These are phyloP conservation scores for Plemyria rubiginata DNA, from an alignment of 2,888 invertebrate genomes.

Conservation along the genomic window DNA sequence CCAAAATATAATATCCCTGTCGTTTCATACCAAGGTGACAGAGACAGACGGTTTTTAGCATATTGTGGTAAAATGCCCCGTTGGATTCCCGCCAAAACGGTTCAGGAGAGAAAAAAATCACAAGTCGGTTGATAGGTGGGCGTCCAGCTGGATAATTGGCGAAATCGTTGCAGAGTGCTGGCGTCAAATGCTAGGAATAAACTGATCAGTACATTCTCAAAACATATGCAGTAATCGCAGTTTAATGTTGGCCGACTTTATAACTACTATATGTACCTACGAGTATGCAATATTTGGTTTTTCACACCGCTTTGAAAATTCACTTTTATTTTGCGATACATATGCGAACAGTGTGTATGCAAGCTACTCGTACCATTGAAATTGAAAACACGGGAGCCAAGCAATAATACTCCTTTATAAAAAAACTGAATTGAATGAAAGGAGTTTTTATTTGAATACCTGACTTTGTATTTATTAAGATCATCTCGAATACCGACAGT, in stretches of 20 bases:
- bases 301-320: too few relatives aligned
- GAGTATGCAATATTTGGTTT: too few relatives aligned
- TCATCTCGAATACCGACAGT: neutral
- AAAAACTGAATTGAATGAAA: too few relatives aligned
- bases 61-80: conserved; percentile 33
- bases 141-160: conserved; percentile 37
- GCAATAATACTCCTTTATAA: too few relatives aligned
- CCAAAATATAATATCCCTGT: conserved; percentile 30
- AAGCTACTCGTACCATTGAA: too few relatives aligned
- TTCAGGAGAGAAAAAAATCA: conserved; percentile 33
- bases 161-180: conserved; percentile 36
- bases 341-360: too few relatives aligned
- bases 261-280: too few relatives aligned
- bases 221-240: too few relatives aligned
- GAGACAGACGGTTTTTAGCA: conserved; percentile 34
- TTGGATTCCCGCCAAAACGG: conserved; percentile 42
- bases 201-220: conserved; percentile 17
- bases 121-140: conserved; percentile 33
- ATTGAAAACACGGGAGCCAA: too few relatives aligned
- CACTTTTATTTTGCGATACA: too few relatives aligned
- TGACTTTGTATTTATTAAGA: neutral
- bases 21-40: conserved; percentile 28
- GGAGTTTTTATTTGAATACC: too few relatives aligned
- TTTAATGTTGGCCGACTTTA: too few relatives aligned
- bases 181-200: conserved; percentile 28